phyloP scores from a whole-genome alignment of 2,797 vertebrate species.

The Heteromormyrus szaboi region DNA sequence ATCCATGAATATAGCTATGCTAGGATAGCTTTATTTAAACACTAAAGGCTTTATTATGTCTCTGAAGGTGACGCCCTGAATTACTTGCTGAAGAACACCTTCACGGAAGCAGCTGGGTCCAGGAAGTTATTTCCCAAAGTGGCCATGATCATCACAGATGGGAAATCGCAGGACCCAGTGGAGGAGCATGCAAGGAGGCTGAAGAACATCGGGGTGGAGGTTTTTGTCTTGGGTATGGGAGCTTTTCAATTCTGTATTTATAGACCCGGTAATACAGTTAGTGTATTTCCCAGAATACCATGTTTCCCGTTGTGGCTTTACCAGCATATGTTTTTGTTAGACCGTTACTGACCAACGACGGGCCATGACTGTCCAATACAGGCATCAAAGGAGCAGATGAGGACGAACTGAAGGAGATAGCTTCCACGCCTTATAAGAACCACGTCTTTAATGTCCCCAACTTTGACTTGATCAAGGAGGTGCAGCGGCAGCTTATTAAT shows the following conservation, averaged over 20 bases:
- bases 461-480: slow-evolving; percentile 85
- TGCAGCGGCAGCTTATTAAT: slow-evolving; percentile 82
- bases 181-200: slow-evolving; percentile 85
- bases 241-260: neutral
- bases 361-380: slow-evolving; percentile 43
- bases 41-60: neutral
- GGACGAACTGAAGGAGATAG: slow-evolving; percentile 89
- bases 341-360: neutral
- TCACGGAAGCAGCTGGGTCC: slow-evolving; percentile 80
- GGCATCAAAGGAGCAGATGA: slow-evolving; percentile 98
- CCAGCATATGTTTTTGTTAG: neutral
- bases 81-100: slow-evolving; percentile 83
- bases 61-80: slow-evolving; percentile 87
- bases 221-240: slow-evolving; percentile 87
- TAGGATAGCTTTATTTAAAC: neutral
- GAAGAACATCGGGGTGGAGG: slow-evolving; percentile 87
- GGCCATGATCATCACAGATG: slow-evolving; percentile 96
- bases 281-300: neutral
- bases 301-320: neutral
- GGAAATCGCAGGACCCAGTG: slow-evolving; percentile 97
- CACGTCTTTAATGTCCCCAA: slow-evolving; percentile 94
- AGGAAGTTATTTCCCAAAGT: slow-evolving; percentile 90
- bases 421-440: slow-evolving; percentile 79
- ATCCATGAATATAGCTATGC: neutral
- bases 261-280: neutral